Conservation (phyloP, 53 echinoderm and acorn worm species). For the Paracentrotus lividus region DNA sequence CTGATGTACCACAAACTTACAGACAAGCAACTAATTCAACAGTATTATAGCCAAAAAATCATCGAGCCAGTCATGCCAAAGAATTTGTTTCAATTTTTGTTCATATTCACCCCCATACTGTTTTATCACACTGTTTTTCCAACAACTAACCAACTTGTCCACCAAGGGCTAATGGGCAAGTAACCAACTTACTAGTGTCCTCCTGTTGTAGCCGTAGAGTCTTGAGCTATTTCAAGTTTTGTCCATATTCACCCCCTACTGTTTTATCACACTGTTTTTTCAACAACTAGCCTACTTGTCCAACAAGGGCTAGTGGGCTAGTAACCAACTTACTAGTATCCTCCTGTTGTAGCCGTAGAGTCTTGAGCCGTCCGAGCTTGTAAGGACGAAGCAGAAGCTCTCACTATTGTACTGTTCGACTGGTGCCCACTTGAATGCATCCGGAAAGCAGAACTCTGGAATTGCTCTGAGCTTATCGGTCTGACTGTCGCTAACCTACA, state of each 20-base stretch:
- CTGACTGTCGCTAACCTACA: slow-evolving; percentile 86
- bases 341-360: slow-evolving; percentile 96
- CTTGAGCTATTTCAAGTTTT: too few species aligned
- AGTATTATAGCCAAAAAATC: too few species aligned
- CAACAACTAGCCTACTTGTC: too few species aligned
- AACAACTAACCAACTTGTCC: too few species aligned
- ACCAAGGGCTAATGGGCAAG: neutral
- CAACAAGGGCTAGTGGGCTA: neutral
- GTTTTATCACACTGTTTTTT: too few species aligned
- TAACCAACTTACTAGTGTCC: slow-evolving; percentile 87
- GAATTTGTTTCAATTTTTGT: too few species aligned
- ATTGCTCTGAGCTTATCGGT: slow-evolving; percentile 93
- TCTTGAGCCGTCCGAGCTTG: slow-evolving; percentile 95
- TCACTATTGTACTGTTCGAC: slow-evolving; percentile 93
- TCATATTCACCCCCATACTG: too few species aligned
- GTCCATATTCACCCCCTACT: too few species aligned
- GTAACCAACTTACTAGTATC: slow-evolving; percentile 84
- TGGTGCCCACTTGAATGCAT: slow-evolving; percentile 97
- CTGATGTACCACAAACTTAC: too few species aligned
- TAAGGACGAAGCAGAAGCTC: slow-evolving; percentile 96
- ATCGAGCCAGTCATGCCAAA: too few species aligned
- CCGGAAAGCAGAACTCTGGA: slow-evolving; percentile 97
- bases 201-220: slow-evolving; percentile 93
- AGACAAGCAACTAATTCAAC: too few species aligned
- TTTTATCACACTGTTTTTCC: too few species aligned